phyloP scores from a whole-genome alignment of 2,888 invertebrate genomes.

The Malthinus seriepunctatus region DNA sequence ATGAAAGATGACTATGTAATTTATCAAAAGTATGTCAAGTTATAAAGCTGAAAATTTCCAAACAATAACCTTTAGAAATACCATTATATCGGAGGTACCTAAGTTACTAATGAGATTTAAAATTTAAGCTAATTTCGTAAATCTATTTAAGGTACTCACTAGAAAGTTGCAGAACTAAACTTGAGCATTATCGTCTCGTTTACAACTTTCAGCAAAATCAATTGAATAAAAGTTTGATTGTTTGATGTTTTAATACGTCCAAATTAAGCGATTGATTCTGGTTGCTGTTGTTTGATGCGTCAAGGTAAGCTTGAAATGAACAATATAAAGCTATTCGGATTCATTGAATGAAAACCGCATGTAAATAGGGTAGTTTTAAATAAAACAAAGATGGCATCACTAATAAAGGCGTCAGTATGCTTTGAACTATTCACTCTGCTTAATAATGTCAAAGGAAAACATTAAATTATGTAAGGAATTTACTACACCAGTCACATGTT shows the following conservation, averaged over 20 bases:
- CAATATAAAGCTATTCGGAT: slow-evolving; percentile 4
- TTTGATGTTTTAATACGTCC: slow-evolving; percentile 3
- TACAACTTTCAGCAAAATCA: no score
- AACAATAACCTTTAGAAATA: slow-evolving; percentile 19
- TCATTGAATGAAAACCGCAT: slow-evolving; percentile 11
- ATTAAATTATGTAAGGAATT: no score
- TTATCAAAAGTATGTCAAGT: slow-evolving; percentile 19
- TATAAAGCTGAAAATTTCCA: slow-evolving; percentile 11
- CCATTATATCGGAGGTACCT: not conserved
- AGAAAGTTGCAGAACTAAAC: no score
- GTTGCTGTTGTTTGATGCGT: slow-evolving; percentile 9
- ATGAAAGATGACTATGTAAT: slow-evolving; percentile 18
- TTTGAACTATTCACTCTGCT: not conserved
- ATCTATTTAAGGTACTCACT: no score
- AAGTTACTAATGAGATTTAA: not conserved
- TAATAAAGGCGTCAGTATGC: slow-evolving; percentile 12
- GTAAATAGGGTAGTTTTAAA: slow-evolving; percentile 14
- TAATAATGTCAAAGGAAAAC: no score
- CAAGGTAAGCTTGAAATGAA: slow-evolving; percentile 11
- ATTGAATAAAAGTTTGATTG: not conserved
- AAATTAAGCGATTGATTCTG: not conserved
- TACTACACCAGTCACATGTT: no score
- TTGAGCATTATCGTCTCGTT: no score
- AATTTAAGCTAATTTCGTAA: not conserved
- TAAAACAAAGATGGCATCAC: slow-evolving; percentile 7